Evolutionary conservation across 2,797 vertebrate species (phyloP).

Genomic region (Parambassis ranga): DNA sequence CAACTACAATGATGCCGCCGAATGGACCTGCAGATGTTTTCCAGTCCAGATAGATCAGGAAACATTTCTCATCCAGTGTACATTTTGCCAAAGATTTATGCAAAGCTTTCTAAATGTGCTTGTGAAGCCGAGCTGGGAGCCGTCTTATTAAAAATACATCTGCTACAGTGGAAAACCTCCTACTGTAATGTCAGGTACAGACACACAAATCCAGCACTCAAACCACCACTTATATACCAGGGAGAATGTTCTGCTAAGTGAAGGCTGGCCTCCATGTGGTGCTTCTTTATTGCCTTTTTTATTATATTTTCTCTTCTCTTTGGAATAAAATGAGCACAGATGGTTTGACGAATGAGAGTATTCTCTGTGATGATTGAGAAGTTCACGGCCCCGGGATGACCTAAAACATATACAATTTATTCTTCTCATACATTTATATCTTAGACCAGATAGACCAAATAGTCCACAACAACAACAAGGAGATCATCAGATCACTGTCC

Average conservation of each 20-base stretch:
- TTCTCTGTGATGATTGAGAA: no score
- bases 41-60: not conserved
- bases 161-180: not conserved
- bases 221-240: not conserved
- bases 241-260: not conserved
- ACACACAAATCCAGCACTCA: not conserved
- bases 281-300: not conserved
- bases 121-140: not conserved
- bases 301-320: not conserved
- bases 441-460: no score
- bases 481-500: no score
- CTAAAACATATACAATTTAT: no score
- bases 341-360: not conserved
- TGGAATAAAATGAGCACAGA: not conserved
- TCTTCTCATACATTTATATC: no score
- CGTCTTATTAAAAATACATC: no score
- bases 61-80: not conserved
- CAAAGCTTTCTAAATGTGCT: not conserved
- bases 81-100: not conserved
- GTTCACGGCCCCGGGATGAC: no score
- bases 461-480: no score
- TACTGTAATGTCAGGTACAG: not conserved
- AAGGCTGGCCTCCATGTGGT: constrained; percentile 1
- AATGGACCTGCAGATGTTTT: not conserved
- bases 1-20: not conserved